Conservation (phyloP, 2,888 invertebrate species). For the Drosophila cognata region DNA sequence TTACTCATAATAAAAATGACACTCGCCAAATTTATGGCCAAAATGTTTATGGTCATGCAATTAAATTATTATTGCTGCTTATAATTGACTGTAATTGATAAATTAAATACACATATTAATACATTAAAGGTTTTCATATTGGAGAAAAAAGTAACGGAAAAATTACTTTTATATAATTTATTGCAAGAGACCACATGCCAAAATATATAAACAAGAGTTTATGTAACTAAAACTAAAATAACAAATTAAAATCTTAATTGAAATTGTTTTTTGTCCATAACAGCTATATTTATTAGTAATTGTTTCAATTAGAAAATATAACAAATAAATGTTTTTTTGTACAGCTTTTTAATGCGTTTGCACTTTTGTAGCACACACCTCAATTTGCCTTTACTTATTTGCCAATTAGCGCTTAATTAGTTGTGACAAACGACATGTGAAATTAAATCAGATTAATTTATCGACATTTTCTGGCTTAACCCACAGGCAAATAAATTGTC, state of each 20-base stretch:
- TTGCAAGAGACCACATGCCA: background rate
- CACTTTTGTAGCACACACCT: background rate
- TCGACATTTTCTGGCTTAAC: slow-evolving; percentile 29
- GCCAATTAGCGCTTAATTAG: slow-evolving; percentile 11
- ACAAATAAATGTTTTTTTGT: background rate
- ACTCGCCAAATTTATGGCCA: background rate
- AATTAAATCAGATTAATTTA: slow-evolving; percentile 44
- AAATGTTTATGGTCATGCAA: background rate
- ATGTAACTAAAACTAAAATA: background rate
- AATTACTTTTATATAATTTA: background rate
- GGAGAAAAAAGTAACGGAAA: background rate
- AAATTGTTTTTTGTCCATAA: background rate
- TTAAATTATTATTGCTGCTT: background rate
- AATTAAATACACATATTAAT: background rate
- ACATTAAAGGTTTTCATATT: background rate
- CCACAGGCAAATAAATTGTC: slow-evolving; percentile 1
- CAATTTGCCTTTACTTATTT: background rate
- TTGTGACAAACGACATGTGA: slow-evolving; percentile 27
- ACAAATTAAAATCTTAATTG: background rate
- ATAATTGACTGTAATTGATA: background rate
- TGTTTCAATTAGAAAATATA: background rate
- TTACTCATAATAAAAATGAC: background rate
- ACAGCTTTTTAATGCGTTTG: background rate
- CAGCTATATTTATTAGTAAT: background rate
- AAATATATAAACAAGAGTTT: background rate